Percentiles rank a stretch among this genome's conserved stretches.
These are phyloP conservation scores for Cheumatopsyche charites DNA, from an alignment of 1,140 invertebrate species.

Conservation along the genomic window DNA sequence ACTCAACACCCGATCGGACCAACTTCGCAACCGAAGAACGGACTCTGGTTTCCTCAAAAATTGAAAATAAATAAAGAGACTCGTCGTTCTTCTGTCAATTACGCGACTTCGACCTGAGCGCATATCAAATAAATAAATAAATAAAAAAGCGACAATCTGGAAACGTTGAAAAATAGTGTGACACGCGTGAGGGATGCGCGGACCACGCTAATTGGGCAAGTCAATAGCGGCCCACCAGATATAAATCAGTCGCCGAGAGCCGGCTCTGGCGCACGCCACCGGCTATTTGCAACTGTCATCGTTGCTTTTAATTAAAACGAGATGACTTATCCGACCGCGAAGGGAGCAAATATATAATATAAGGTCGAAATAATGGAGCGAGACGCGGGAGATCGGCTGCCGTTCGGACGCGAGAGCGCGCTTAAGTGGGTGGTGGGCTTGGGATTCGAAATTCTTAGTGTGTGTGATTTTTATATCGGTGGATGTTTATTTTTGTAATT, in stretches of 20 bases:
- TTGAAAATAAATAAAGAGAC: neutral
- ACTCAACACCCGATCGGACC: no score
- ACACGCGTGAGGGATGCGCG: constrained; percentile 42
- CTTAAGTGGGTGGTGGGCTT: no score
- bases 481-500: no score
- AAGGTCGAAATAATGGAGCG: no score
- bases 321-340: constrained; percentile 20
- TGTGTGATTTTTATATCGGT: no score
- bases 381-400: no score
- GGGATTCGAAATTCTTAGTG: no score
- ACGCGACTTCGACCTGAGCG: neutral
- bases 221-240: constrained; percentile 35
- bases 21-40: neutral
- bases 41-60: neutral
- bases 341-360: neutral
- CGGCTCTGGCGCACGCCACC: constrained; percentile 4
- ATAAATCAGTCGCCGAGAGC: constrained; percentile 40
- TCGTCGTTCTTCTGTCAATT: neutral
- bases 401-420: no score
- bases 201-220: constrained; percentile 43
- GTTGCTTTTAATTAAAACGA: constrained; percentile 41
- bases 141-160: neutral
- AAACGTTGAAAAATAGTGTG: constrained; percentile 12
- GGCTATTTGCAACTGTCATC: constrained; percentile 48
- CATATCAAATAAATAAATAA: neutral